Evolutionary conservation across 2,888 invertebrate genomes (phyloP).

Genomic region (Muscina levida): DNA sequence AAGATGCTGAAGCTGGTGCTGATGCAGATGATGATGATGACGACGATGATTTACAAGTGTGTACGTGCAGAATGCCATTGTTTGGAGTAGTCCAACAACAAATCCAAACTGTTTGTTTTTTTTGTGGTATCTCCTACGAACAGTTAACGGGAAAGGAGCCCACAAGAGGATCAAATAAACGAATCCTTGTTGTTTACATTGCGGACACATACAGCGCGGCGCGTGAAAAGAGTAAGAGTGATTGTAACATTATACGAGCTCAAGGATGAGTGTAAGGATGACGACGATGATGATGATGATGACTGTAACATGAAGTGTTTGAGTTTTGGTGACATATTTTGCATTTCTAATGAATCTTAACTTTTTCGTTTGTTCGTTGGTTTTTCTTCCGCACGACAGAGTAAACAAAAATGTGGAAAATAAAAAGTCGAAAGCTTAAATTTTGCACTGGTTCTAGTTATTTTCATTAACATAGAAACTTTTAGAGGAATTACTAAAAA

Average conservation of each 20-base stretch:
- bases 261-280: constrained; percentile 30
- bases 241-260: constrained; percentile 14
- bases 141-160: neutral
- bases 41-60: constrained; percentile 21
- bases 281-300: constrained; percentile 1
- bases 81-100: neutral
- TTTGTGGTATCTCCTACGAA: neutral
- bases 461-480: no score
- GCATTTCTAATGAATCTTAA: constrained; percentile 40
- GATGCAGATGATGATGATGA: no score
- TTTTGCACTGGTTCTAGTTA: no score
- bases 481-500: neutral
- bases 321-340: constrained; percentile 54
- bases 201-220: neutral
- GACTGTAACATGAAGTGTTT: constrained; percentile 42
- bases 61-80: constrained; percentile 44
- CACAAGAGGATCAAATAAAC: constrained; percentile 21
- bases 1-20: no score
- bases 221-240: no score
- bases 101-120: no score
- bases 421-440: neutral
- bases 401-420: neutral
- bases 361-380: neutral
- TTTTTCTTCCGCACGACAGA: neutral
- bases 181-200: constrained; percentile 21